Conservation (phyloP, 35 echinoderm and acorn worm species). For the Apostichopus californicus region DNA sequence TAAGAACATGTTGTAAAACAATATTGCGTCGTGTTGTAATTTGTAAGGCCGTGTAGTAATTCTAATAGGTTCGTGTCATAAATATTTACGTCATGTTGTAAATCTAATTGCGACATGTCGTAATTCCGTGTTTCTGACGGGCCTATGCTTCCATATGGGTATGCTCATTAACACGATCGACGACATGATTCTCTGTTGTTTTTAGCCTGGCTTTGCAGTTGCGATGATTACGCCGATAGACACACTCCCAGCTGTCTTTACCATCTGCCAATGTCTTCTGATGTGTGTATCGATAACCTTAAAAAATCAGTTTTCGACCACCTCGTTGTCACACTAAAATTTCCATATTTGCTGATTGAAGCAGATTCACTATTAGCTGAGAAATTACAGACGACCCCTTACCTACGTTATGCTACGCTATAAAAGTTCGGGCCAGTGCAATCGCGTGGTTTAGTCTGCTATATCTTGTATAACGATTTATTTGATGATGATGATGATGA, state of each 20-base stretch:
- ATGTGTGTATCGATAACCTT: conserved; percentile 32
- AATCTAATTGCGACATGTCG: too few species aligned
- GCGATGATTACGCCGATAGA: conserved; percentile 32
- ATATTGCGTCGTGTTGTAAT: too few species aligned
- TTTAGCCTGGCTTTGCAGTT: conserved; percentile 20
- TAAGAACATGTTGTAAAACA: too few species aligned
- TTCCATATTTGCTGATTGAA: conserved; percentile 34
- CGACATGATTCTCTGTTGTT: too few species aligned
- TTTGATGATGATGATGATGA: too few species aligned
- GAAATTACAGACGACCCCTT: background rate
- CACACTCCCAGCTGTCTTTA: conserved; percentile 20
- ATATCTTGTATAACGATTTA: too few species aligned
- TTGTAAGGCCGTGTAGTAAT: background rate
- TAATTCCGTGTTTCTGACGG: too few species aligned
- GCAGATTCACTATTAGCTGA: conserved; percentile 6
- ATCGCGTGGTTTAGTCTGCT: too few species aligned
- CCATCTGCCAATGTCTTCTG: conserved; percentile 27
- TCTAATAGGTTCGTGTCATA: background rate
- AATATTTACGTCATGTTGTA: too few species aligned
- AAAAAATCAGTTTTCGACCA: conserved; percentile 22
- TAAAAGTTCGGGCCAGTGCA: too few species aligned
- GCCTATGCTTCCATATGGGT: too few species aligned
- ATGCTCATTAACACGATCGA: too few species aligned
- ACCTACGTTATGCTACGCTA: background rate
- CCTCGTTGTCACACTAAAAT: conserved; percentile 25